Conservation (phyloP, 2,113 vertebrate species). For the Limanda limanda region DNA sequence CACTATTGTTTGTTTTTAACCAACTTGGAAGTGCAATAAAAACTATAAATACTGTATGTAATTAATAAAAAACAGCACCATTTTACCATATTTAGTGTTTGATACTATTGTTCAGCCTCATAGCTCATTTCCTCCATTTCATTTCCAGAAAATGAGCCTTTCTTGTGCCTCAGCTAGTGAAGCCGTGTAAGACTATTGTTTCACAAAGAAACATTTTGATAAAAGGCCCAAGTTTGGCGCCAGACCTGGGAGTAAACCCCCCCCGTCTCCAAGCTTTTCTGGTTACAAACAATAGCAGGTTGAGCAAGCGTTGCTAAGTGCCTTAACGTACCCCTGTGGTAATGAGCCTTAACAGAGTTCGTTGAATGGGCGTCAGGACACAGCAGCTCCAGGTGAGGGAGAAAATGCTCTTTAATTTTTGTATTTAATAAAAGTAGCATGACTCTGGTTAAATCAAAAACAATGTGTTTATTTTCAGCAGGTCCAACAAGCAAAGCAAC, state of each 20-base stretch:
- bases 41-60: conserved; percentile 84
- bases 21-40: conserved; percentile 86
- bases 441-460: conserved; percentile 40
- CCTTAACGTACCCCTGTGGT: conserved; percentile 42
- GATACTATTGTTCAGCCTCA: not conserved
- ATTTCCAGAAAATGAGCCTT: conserved; percentile 37
- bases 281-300: conserved; percentile 62
- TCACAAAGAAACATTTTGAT: conserved; percentile 24
- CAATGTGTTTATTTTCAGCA: conserved; percentile 64
- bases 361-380: conserved; percentile 13
- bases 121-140: conserved; percentile 12
- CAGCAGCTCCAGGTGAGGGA: conserved; percentile 36
- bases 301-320: conserved; percentile 59
- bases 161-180: conserved; percentile 13
- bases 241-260: not conserved
- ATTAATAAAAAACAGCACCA: conserved; percentile 78
- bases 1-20: conserved; percentile 85
- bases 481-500: conserved; percentile 64
- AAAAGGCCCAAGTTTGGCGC: conserved; percentile 46
- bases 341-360: conserved; percentile 52
- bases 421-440: not conserved
- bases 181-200: conserved; percentile 45
- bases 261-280: conserved; percentile 10
- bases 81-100: conserved; percentile 64
- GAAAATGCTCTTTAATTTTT: conserved; percentile 7